Conservation (phyloP, 2,888 invertebrate genomes). For the Volucella inanis region DNA sequence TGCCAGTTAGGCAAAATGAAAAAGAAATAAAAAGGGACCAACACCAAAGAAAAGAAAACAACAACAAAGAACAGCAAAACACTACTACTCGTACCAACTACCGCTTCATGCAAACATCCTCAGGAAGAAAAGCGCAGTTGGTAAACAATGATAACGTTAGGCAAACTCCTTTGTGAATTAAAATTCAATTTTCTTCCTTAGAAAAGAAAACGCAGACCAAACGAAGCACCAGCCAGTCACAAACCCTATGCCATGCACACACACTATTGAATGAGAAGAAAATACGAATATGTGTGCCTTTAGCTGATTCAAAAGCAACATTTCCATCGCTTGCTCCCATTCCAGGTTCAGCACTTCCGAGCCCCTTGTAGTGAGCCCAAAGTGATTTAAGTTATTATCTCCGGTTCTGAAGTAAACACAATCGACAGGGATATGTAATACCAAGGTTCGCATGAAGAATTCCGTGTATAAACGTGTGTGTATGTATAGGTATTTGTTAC, state of each 20-base stretch:
- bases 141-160: conserved; percentile 75
- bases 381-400: conserved; percentile 75
- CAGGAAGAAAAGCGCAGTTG: conserved; percentile 73
- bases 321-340: conserved; percentile 1
- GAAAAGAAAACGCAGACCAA: conserved; percentile 68
- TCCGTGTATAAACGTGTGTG: conserved; percentile 7
- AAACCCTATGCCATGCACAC: conserved; percentile 5
- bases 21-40: conserved; percentile 19
- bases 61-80: neutral
- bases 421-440: conserved; percentile 60
- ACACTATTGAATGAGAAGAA: conserved; percentile 9
- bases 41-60: neutral
- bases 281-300: neutral
- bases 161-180: conserved; percentile 75
- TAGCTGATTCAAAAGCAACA: neutral
- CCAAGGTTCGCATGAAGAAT: conserved; percentile 10
- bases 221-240: conserved; percentile 21
- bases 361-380: conserved; percentile 41
- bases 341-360: neutral
- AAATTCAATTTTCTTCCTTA: conserved; percentile 74
- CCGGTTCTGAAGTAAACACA: conserved; percentile 71
- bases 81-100: neutral
- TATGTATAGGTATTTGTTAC: conserved; percentile 39
- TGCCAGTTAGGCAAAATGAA: conserved; percentile 15
- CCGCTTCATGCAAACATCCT: conserved; percentile 34